phyloP scores from a whole-genome alignment of 2,888 invertebrate genomes.

The Cryptocephalus moraei region DNA sequence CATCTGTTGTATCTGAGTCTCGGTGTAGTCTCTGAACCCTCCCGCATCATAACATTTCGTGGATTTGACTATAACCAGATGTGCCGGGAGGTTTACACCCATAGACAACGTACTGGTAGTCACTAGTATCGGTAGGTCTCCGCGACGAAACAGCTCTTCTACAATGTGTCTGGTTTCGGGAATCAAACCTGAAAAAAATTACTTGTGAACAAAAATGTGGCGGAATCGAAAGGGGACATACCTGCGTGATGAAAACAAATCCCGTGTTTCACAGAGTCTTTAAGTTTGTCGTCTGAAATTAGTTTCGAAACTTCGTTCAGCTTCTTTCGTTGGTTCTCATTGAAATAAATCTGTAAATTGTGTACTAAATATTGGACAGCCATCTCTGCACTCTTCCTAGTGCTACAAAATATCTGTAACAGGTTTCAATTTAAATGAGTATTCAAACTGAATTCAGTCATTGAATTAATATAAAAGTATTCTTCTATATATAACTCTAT shows the following conservation, averaged over 20 bases:
- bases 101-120: constrained; percentile 66
- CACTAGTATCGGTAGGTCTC: constrained; percentile 57
- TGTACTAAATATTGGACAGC: constrained; percentile 54
- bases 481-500: too few relatives aligned
- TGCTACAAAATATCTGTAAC: constrained; percentile 63
- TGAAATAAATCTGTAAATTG: constrained; percentile 44
- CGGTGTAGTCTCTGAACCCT: constrained; percentile 55
- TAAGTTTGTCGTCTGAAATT: constrained; percentile 30
- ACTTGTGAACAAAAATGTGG: constrained; percentile 39
- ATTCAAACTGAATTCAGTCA: too few relatives aligned
- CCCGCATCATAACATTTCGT: constrained; percentile 62
- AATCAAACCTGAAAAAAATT: constrained; percentile 51
- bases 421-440: neutral
- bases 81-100: constrained; percentile 78
- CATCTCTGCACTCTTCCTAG: constrained; percentile 61
- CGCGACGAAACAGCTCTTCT: constrained; percentile 55
- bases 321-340: constrained; percentile 42
- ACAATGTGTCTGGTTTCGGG: constrained; percentile 52
- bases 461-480: too few relatives aligned
- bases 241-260: constrained; percentile 76
- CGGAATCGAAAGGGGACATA: neutral
- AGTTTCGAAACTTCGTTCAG: constrained; percentile 35
- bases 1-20: constrained; percentile 70
- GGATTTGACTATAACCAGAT: constrained; percentile 71
- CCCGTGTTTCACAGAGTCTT: constrained; percentile 48